Evolutionary conservation across 1,140 invertebrate species (phyloP).

Genomic region (Eumaeus atala): DNA sequence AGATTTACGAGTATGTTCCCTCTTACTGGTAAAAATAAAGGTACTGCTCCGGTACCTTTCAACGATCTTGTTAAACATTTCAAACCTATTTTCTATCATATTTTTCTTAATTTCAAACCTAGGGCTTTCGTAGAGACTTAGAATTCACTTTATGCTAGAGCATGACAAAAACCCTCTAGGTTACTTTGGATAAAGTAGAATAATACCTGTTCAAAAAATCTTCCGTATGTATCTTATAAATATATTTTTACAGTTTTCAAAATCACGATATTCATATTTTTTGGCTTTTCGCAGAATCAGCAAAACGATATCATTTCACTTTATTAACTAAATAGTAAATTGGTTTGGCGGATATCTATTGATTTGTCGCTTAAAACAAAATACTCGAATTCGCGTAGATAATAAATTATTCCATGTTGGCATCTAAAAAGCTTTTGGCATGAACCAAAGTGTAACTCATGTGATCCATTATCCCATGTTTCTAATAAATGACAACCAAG

Average conservation of each 20-base stretch:
- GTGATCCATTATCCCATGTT: conserved; percentile 6
- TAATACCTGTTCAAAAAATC: too few species aligned
- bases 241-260: conserved; percentile 24
- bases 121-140: neutral
- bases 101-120: too few species aligned
- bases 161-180: neutral
- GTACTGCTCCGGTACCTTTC: too few species aligned
- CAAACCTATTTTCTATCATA: too few species aligned
- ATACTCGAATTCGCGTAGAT: conserved; percentile 17
- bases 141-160: neutral
- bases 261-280: conserved; percentile 70
- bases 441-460: neutral
- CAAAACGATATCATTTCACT: too few species aligned
- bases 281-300: conserved; percentile 27
- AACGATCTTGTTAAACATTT: too few species aligned
- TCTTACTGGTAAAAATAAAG: too few species aligned
- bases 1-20: too few species aligned
- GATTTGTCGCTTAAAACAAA: conserved; percentile 11
- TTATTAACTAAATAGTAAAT: too few species aligned
- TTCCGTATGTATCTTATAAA: neutral
- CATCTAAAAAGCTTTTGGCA: neutral
- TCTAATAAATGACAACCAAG: conserved; percentile 64
- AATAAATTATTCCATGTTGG: conserved; percentile 22
- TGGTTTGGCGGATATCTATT: too few species aligned
- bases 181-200: too few species aligned